phyloP scores from a whole-genome alignment of 1,140 invertebrate species.

The Apis cerana region DNA sequence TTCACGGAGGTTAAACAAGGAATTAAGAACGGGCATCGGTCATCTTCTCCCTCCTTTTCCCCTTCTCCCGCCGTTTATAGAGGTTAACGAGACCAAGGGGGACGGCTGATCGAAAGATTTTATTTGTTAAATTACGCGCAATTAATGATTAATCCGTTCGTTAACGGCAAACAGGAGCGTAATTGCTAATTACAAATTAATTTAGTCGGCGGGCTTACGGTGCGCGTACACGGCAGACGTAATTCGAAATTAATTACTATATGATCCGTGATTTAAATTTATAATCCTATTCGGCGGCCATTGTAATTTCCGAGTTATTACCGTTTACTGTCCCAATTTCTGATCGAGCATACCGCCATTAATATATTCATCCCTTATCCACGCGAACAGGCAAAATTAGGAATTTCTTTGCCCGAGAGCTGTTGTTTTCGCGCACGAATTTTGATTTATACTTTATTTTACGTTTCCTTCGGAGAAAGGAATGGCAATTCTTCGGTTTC shows the following conservation, averaged over 20 bases:
- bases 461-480: not conserved
- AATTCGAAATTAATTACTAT: constrained; percentile 66
- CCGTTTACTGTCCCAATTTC: constrained; percentile 61
- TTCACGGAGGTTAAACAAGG: not conserved
- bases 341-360: constrained; percentile 45
- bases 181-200: constrained; percentile 65
- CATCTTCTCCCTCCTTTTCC: no score
- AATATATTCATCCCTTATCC: constrained; percentile 45
- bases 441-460: not conserved
- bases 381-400: constrained; percentile 42
- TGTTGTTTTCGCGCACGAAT: no score
- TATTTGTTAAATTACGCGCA: constrained; percentile 45
- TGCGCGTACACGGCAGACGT: constrained; percentile 41
- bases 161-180: constrained; percentile 44
- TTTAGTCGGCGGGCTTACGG: constrained; percentile 50
- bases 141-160: constrained; percentile 51
- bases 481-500: no score
- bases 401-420: constrained; percentile 35
- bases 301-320: constrained; percentile 57
- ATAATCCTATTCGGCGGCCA: constrained; percentile 61
- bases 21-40: constrained; percentile 7
- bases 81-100: constrained; percentile 1
- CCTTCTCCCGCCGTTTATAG: no score
- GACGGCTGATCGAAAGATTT: not conserved
- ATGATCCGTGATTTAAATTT: constrained; percentile 66